A percentile compares a stretch with the other conserved stretches of the same genome.
Conservation (phyloP, 2,888 invertebrate species). For the Tachina grossa region DNA sequence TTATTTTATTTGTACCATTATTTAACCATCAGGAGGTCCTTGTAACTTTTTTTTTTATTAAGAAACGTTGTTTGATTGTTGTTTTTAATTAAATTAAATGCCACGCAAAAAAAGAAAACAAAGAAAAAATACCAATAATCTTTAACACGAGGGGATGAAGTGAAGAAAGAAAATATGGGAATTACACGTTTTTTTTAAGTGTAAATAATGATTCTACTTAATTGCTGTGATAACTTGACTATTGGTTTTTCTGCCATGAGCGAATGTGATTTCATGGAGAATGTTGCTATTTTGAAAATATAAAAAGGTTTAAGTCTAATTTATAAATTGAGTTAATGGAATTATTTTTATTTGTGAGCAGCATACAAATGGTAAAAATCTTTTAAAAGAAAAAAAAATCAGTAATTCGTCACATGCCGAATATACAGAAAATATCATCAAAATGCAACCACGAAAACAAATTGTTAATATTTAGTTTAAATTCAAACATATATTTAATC, state of each 20-base stretch:
- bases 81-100: constrained; percentile 71
- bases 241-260: neutral
- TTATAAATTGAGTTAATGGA: constrained; percentile 21
- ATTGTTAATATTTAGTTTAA: too few relatives aligned
- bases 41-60: constrained; percentile 63
- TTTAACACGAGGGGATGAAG: neutral
- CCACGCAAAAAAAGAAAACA: constrained; percentile 19
- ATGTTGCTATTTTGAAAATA: neutral
- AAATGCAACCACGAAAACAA: too few relatives aligned
- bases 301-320: neutral
- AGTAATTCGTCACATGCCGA: too few relatives aligned
- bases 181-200: constrained; percentile 70
- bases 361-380: neutral
- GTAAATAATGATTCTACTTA: constrained; percentile 71
- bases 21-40: constrained; percentile 69
- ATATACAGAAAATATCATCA: neutral
- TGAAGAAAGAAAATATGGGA: constrained; percentile 39
- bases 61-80: constrained; percentile 70
- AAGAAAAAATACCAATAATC: constrained; percentile 14
- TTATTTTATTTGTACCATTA: constrained; percentile 42
- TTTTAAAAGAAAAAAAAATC: too few relatives aligned
- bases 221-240: constrained; percentile 65
- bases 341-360: constrained; percentile 17
- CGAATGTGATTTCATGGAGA: neutral
- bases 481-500: too few relatives aligned